phyloP scores from a whole-genome alignment of 1,140 invertebrate species.

The Vanessa tameamea region DNA sequence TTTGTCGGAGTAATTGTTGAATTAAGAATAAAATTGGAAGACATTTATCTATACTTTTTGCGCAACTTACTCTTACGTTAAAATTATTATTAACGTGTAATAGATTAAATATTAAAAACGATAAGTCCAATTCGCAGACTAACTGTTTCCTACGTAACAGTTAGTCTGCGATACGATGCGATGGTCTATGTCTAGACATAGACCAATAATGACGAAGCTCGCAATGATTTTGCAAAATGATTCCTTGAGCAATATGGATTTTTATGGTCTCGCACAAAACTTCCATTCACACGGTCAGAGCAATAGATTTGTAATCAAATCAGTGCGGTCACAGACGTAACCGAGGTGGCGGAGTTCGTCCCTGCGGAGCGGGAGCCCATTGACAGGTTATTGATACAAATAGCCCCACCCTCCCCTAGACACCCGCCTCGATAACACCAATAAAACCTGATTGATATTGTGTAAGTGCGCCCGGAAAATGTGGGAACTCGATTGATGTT shows the following conservation, averaged over 20 bases:
- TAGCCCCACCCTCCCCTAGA: slow-evolving; percentile 52
- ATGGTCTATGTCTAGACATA: too few relatives aligned
- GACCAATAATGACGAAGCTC: too few relatives aligned
- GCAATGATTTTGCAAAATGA: slow-evolving; percentile 26
- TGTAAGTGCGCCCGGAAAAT: slow-evolving; percentile 80
- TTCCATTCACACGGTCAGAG: slow-evolving; percentile 56
- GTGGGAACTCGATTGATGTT: slow-evolving; percentile 80
- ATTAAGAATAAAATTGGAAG: too few relatives aligned
- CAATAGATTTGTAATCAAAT: slow-evolving; percentile 72
- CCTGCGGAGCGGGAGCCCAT: slow-evolving; percentile 64
- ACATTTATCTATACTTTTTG: too few relatives aligned
- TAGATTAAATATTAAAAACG: too few relatives aligned
- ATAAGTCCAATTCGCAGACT: too few relatives aligned
- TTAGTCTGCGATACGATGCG: too few relatives aligned
- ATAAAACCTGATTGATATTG: slow-evolving; percentile 81
- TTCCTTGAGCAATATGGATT: slow-evolving; percentile 42
- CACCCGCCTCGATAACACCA: slow-evolving; percentile 72
- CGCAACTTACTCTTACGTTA: too few relatives aligned
- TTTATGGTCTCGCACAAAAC: slow-evolving; percentile 7
- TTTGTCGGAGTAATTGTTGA: background rate
- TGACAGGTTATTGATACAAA: slow-evolving; percentile 81
- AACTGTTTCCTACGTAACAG: too few relatives aligned
- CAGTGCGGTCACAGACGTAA: slow-evolving; percentile 53
- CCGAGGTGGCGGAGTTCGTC: slow-evolving; percentile 49
- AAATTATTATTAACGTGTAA: too few relatives aligned